These are phyloP conservation scores for Phengaris arion DNA, from an alignment of 2,888 invertebrate species.

Conservation along the genomic window DNA sequence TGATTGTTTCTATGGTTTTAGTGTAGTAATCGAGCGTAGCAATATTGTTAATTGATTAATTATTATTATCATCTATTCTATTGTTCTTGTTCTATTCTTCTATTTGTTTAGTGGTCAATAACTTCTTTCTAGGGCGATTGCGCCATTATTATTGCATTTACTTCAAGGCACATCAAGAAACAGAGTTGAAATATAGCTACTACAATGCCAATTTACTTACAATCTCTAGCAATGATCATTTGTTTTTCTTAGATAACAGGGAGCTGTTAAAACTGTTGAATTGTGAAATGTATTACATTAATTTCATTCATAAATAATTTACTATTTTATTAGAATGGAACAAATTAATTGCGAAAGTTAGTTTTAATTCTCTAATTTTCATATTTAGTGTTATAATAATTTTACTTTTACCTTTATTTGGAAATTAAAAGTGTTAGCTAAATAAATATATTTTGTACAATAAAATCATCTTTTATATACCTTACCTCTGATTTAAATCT, in stretches of 20 bases:
- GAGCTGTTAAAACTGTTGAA: background rate
- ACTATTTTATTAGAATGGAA: background rate
- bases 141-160: too few relatives aligned
- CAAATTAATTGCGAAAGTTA: background rate
- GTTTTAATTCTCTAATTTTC: background rate
- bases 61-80: background rate
- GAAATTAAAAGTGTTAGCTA: constrained; percentile 51
- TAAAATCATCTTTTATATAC: constrained; percentile 33
- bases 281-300: background rate
- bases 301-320: background rate
- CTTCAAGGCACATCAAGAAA: too few relatives aligned
- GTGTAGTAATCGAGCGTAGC: background rate
- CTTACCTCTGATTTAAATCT: background rate
- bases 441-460: constrained; percentile 60
- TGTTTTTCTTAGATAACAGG: background rate
- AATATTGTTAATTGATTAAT: background rate
- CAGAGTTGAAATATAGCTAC: too few relatives aligned
- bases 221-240: background rate
- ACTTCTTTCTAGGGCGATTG: too few relatives aligned
- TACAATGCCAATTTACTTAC: too few relatives aligned
- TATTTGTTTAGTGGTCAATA: too few relatives aligned
- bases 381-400: constrained; percentile 25
- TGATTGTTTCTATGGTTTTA: background rate
- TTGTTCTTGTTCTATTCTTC: too few relatives aligned
- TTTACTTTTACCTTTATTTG: constrained; percentile 39